Evolutionary conservation across 2,888 invertebrate species (phyloP).

Genomic region (Sceliomorpha sp.): DNA sequence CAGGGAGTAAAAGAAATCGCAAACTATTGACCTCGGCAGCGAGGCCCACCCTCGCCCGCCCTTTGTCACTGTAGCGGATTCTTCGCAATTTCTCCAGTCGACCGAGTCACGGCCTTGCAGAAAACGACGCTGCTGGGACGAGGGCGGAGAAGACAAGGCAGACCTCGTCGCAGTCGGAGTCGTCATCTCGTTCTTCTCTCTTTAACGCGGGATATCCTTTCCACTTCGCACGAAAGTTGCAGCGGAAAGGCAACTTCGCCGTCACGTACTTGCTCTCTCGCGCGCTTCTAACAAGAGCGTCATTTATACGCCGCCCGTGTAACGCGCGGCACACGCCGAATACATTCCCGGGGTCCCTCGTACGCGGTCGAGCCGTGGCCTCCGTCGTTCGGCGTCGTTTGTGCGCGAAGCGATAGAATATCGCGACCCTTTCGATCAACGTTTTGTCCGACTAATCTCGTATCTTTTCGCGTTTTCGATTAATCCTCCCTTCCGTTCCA

Average conservation of each 20-base stretch:
- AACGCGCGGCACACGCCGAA: slow-evolving; percentile 27
- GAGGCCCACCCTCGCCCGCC: neutral
- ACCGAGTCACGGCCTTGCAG: slow-evolving; percentile 8
- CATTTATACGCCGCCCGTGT: slow-evolving; percentile 36
- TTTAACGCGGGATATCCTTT: slow-evolving; percentile 44
- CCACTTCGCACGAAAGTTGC: slow-evolving; percentile 37
- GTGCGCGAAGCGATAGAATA: slow-evolving; percentile 40
- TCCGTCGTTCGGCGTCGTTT: no score
- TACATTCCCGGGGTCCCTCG: slow-evolving; percentile 26
- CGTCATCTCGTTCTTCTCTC: slow-evolving; percentile 44
- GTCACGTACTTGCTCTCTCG: slow-evolving; percentile 44
- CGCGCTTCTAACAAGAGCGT: slow-evolving; percentile 46
- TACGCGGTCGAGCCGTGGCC: neutral
- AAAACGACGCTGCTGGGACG: slow-evolving; percentile 6
- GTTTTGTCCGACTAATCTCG: slow-evolving; percentile 17
- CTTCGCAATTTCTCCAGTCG: slow-evolving; percentile 33
- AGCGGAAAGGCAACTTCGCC: slow-evolving; percentile 40
- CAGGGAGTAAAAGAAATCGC: slow-evolving; percentile 22
- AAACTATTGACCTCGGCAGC: slow-evolving; percentile 26
- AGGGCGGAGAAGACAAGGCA: slow-evolving; percentile 6
- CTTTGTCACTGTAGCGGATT: slow-evolving; percentile 42
- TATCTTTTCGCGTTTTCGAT: slow-evolving; percentile 26
- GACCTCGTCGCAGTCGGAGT: slow-evolving; percentile 30
- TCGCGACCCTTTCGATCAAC: slow-evolving; percentile 33
- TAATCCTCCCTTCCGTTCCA: slow-evolving; percentile 27